A percentile compares a stretch with the other conserved stretches of the same genome.
These are phyloP conservation scores for Syngnathoides biaculeatus DNA, from an alignment of 2,113 vertebrate genomes.

Conservation along the genomic window DNA sequence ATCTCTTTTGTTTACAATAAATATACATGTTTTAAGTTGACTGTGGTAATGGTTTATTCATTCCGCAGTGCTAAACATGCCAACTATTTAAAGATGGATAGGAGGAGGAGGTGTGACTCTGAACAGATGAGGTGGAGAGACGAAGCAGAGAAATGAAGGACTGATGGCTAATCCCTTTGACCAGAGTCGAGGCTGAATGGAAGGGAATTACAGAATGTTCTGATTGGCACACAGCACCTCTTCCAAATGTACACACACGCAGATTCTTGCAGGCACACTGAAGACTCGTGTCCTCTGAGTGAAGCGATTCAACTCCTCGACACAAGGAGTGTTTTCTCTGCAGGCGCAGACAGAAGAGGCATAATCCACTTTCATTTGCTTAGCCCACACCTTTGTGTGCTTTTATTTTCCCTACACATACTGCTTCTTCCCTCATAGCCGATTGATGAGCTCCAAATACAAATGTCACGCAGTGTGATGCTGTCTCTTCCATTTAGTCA, in stretches of 20 bases:
- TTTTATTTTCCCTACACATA: constrained; percentile 5
- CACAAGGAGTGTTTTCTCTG: constrained; percentile 25
- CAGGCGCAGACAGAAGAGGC: constrained; percentile 22
- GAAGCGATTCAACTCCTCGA: constrained; percentile 27
- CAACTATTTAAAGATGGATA: constrained; percentile 10
- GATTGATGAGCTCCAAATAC: neutral
- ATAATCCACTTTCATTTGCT: constrained; percentile 38
- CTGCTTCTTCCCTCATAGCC: neutral
- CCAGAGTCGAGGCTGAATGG: constrained; percentile 37
- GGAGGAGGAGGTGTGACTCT: constrained; percentile 12
- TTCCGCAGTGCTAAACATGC: constrained; percentile 10
- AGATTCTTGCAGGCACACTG: constrained; percentile 5
- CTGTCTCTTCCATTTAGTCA: neutral
- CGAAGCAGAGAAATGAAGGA: constrained; percentile 26
- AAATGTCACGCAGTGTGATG: neutral
- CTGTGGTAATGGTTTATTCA: constrained; percentile 31
- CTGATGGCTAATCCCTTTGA: constrained; percentile 55
- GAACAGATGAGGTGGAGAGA: constrained; percentile 21
- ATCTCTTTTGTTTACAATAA: constrained; percentile 32
- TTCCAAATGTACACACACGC: constrained; percentile 10
- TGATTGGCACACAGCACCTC: constrained; percentile 40
- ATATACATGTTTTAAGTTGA: constrained; percentile 33
- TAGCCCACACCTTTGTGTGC: constrained; percentile 20
- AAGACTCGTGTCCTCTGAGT: constrained; percentile 13
- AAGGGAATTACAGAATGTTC: constrained; percentile 51